Evolutionary conservation across 2,113 vertebrate genomes (phyloP).

Genomic region (Anhinga anhinga): DNA sequence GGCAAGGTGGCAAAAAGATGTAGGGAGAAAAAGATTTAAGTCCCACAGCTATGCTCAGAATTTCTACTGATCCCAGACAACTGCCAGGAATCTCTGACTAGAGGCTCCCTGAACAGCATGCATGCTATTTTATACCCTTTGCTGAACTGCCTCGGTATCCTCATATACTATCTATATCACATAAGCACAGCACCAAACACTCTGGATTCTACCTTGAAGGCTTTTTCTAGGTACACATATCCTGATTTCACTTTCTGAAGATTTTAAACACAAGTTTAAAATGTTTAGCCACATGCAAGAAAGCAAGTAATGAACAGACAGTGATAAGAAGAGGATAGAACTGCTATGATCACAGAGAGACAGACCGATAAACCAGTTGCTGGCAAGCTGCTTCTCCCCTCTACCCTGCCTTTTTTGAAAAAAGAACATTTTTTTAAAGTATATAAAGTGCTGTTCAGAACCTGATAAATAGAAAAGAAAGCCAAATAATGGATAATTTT

Average conservation of each 20-base stretch:
- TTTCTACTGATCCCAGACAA: neutral
- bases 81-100: neutral
- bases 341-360: neutral
- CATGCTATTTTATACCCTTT: neutral
- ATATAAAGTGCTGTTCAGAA: neutral
- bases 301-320: neutral
- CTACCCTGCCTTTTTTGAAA: neutral
- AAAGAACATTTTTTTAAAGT: too few relatives aligned
- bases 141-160: neutral
- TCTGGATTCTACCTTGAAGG: neutral
- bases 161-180: neutral
- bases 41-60: neutral
- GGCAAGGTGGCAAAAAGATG: neutral
- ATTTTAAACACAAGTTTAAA: neutral
- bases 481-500: neutral
- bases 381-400: neutral
- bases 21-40: neutral
- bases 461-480: neutral
- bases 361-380: neutral
- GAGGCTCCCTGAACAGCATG: neutral
- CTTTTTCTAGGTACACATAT: neutral
- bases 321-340: neutral
- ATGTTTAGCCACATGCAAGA: neutral
- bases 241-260: neutral
- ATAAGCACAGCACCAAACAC: neutral